Base-by-base conservation (phyloP, 2,797 vertebrate genomes). In the Enteromius fasciolatus region DNA sequence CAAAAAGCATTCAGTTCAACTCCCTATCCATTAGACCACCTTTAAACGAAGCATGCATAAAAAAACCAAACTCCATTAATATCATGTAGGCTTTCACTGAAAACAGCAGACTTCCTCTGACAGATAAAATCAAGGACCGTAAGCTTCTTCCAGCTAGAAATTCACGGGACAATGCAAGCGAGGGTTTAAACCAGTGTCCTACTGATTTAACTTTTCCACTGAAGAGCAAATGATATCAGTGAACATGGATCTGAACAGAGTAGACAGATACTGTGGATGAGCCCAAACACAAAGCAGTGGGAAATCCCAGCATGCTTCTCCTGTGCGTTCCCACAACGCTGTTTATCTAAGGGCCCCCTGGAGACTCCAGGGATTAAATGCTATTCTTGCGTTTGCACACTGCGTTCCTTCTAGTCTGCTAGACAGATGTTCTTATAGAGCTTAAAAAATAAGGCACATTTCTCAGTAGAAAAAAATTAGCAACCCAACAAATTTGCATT, bases 331-430 rank as follows among this genome's bases (percentile, higher is more conserved):
- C 39, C 14, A 80, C 44, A n/a, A 57, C 7, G 14, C 39, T 48
- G 68, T 61, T 80, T 33, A 80, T 80, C 78, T 68, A 52, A 80
- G 68, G 20, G 54, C 25, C 68, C 78, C 52, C 78, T 33, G 39
- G 66, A 80, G 78, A 70, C 66, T 69, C 23, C 67, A 44, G 52
- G 78, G 78, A 80, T 72, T 72, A 72, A 46, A 72, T 72, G 39
- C 25, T 80, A 72, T 72, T 80, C 52, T 72, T 80, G 78, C 70
- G 66, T 80, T 80, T 70, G 66, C 78, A 70, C 17, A 80, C 50
- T 57, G 23, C 12, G 4, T 46, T 70, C 67, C 6, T 80, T 79
- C 18, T 72, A 80, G 52, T 48, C 39, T 72, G 23, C 50, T 28
- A 33, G 67, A 63, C 39, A 61, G 67, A 72, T 46, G 68, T 61